Percentiles rank a stretch among this genome's conserved stretches.
Conservation (phyloP, 2,888 invertebrate species). For the Sepioteuthis lessoniana region DNA sequence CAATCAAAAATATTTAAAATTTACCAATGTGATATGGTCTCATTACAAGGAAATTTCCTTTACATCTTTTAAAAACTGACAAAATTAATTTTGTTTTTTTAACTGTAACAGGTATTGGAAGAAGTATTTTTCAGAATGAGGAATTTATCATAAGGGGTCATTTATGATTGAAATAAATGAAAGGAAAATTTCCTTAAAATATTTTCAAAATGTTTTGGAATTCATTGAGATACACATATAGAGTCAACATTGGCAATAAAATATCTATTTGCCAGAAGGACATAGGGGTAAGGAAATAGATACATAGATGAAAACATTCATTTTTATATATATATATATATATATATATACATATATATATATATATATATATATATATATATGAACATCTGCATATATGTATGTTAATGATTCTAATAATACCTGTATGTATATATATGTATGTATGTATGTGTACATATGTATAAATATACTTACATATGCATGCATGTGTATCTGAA, state of each 20-base stretch:
- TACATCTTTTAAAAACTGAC: neutral
- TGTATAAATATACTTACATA: neutral
- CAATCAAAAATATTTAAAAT: neutral
- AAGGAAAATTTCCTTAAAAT: neutral
- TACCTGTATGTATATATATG: neutral
- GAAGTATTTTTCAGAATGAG: neutral
- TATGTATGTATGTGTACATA: constrained; percentile 5
- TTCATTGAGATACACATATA: neutral
- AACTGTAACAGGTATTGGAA: neutral
- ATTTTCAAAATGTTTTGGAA: neutral
- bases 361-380: constrained; percentile 37
- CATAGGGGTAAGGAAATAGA: neutral
- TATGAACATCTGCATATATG: too few relatives aligned
- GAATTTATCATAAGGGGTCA: neutral
- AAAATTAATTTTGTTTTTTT: neutral
- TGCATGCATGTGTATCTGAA: neutral
- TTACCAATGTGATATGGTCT: neutral
- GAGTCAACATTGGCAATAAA: neutral
- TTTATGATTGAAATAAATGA: neutral
- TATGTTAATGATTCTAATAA: neutral
- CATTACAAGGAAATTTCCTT: neutral
- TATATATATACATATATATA: constrained; percentile 23
- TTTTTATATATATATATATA: constrained; percentile 24
- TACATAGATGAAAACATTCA: neutral
- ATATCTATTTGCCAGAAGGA: neutral